Evolutionary conservation across 2,797 vertebrate species (phyloP).

Genomic region (Gambelia wislizenii): DNA sequence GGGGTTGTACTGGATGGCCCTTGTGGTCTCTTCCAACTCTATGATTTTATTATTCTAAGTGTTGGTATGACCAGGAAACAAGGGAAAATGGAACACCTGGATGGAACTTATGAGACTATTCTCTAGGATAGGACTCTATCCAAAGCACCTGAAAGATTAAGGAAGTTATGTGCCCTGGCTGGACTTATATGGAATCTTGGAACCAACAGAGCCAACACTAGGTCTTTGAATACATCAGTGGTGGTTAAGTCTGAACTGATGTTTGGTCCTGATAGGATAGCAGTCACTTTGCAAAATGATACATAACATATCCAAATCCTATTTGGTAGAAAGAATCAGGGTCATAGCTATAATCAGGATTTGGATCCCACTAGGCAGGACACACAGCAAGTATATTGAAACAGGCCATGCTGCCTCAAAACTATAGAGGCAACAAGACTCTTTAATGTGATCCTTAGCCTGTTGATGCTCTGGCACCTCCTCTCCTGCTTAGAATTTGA

Average conservation of each 20-base stretch:
- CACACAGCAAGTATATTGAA: not conserved
- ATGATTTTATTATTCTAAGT: no score
- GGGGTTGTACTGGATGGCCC: no score
- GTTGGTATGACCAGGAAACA: not conserved
- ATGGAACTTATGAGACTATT: not conserved
- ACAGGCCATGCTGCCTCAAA: not conserved
- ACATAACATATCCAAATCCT: not conserved
- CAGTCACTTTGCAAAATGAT: not conserved
- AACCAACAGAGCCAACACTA: not conserved
- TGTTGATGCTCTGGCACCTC: not conserved
- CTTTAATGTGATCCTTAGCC: not conserved
- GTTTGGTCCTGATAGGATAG: not conserved
- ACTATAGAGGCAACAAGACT: not conserved
- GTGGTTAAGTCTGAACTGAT: not conserved
- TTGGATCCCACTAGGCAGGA: no score
- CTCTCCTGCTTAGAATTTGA: no score
- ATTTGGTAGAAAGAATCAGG: not conserved
- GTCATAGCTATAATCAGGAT: not conserved
- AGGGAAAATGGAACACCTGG: no score
- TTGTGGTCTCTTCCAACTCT: no score
- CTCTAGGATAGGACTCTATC: not conserved
- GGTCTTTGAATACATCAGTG: not conserved
- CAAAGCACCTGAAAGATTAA: not conserved
- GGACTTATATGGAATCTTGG: not conserved
- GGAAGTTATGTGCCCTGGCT: not conserved